Evolutionary conservation across 2,888 invertebrate genomes (phyloP).

Genomic region (Mythimna albipuncta): DNA sequence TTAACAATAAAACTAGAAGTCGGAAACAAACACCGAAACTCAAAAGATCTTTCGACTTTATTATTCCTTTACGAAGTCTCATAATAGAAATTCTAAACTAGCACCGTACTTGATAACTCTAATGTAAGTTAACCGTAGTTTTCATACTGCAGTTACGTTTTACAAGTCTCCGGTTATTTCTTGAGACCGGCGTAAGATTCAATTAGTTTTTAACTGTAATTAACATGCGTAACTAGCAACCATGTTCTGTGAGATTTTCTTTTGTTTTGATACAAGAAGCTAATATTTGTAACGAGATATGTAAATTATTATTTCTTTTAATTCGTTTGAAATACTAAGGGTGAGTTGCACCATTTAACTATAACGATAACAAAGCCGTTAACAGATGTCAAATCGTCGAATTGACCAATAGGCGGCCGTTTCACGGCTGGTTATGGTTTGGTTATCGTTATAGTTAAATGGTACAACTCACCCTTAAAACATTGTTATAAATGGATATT

Average conservation of each 20-base stretch:
- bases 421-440: too few relatives aligned
- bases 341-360: too few relatives aligned
- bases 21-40: constrained; percentile 37
- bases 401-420: too few relatives aligned
- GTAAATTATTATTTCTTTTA: too few relatives aligned
- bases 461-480: too few relatives aligned
- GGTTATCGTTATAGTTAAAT: too few relatives aligned
- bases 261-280: neutral
- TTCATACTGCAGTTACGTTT: constrained; percentile 43
- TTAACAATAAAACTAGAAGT: constrained; percentile 33
- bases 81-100: constrained; percentile 54
- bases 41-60: constrained; percentile 35
- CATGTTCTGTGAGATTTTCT: neutral
- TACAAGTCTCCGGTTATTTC: constrained; percentile 42
- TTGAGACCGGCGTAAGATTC: constrained; percentile 26
- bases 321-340: too few relatives aligned
- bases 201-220: constrained; percentile 43
- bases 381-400: too few relatives aligned
- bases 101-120: constrained; percentile 30
- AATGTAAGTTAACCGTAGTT: constrained; percentile 47
- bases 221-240: constrained; percentile 12
- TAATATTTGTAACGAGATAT: neutral
- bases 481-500: too few relatives aligned
- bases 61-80: constrained; percentile 42
- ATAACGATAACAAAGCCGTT: too few relatives aligned